Conservation (phyloP, 2,888 invertebrate species). For the Tubulanus polymorphus region DNA sequence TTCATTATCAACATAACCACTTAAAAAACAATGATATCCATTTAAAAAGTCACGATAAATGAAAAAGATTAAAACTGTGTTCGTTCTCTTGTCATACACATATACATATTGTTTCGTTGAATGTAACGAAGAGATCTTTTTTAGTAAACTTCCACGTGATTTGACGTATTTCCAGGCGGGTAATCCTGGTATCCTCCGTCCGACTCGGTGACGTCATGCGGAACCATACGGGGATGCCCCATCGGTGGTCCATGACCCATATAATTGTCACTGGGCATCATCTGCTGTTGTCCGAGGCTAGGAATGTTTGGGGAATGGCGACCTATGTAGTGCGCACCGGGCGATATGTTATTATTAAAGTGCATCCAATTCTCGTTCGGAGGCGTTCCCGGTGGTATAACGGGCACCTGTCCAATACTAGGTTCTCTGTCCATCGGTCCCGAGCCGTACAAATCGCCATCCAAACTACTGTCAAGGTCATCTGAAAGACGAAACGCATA, state of each 20-base stretch:
- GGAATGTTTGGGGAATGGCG: constrained; percentile 37
- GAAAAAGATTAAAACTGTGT: no score
- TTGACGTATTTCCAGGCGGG: constrained; percentile 35
- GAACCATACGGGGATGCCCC: constrained; percentile 33
- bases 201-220: constrained; percentile 33
- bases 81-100: no score
- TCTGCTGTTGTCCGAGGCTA: constrained; percentile 27
- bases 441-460: constrained; percentile 34
- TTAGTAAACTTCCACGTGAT: constrained; percentile 47
- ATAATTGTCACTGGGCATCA: constrained; percentile 37
- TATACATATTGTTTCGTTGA: no score
- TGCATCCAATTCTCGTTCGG: constrained; percentile 32
- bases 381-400: constrained; percentile 40
- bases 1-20: no score
- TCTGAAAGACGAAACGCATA: no score
- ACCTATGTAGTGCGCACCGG: constrained; percentile 29
- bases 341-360: constrained; percentile 7
- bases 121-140: no score
- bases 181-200: constrained; percentile 37
- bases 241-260: constrained; percentile 28
- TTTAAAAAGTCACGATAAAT: no score
- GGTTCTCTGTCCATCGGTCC: constrained; percentile 44
- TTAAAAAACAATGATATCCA: no score
- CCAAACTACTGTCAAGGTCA: constrained; percentile 34
- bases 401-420: constrained; percentile 39